These are phyloP conservation scores for Elmis aenea DNA, from an alignment of 2,888 invertebrate species.

Conservation along the genomic window DNA sequence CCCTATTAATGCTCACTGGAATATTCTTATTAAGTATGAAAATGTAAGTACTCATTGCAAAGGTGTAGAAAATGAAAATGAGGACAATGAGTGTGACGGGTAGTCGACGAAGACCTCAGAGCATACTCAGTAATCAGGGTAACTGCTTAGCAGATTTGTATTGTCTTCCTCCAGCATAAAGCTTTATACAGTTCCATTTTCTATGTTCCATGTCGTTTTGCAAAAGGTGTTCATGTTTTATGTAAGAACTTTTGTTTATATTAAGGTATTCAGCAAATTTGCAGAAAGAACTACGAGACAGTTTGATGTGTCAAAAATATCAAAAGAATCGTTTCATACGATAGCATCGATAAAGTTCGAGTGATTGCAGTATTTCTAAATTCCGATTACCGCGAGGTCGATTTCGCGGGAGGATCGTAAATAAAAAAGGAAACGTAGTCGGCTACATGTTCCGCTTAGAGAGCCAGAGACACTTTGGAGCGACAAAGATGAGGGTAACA, in stretches of 20 bases:
- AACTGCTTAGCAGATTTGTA: slow-evolving; percentile 24
- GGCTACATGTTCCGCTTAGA: slow-evolving; percentile 26
- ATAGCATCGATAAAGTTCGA: slow-evolving; percentile 32
- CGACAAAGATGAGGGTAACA: slow-evolving; percentile 31
- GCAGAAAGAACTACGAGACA: too few species aligned
- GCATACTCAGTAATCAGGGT: slow-evolving; percentile 24
- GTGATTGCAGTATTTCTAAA: slow-evolving; percentile 35
- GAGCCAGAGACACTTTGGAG: slow-evolving; percentile 29
- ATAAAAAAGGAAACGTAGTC: slow-evolving; percentile 26
- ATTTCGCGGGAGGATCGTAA: slow-evolving; percentile 29
- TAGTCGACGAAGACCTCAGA: too few species aligned
- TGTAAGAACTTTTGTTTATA: too few species aligned
- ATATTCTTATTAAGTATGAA: too few species aligned
- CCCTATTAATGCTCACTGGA: too few species aligned
- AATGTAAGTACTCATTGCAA: too few species aligned
- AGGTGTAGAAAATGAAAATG: too few species aligned
- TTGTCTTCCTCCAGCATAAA: slow-evolving; percentile 16
- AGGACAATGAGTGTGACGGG: too few species aligned
- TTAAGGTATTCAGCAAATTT: too few species aligned
- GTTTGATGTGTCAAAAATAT: slow-evolving; percentile 25
- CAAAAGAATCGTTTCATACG: slow-evolving; percentile 24
- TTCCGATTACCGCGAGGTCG: slow-evolving; percentile 26
- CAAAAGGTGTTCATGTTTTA: too few species aligned
- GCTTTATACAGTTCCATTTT: slow-evolving; percentile 18
- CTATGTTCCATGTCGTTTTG: slow-evolving; percentile 10